Conservation (phyloP, 2,888 invertebrate species). For the Nomada fucata region DNA sequence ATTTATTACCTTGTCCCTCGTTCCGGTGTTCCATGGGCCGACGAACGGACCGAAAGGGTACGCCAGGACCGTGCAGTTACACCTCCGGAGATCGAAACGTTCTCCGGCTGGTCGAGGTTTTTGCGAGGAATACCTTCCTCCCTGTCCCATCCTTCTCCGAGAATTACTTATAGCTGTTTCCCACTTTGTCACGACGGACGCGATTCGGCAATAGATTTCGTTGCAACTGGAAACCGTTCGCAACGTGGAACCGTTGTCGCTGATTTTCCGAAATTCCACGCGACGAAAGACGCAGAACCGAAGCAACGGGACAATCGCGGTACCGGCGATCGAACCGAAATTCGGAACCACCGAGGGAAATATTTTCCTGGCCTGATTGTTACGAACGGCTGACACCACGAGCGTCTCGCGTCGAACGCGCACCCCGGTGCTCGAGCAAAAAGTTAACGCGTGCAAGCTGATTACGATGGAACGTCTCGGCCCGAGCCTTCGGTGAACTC, state of each 20-base stretch:
- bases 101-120: slow-evolving; percentile 2
- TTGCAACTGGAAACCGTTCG: slow-evolving; percentile 25
- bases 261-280: background rate
- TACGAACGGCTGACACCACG: too few relatives aligned
- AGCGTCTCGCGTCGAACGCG: background rate
- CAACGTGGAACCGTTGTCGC: slow-evolving; percentile 51
- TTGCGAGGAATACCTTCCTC: slow-evolving; percentile 21
- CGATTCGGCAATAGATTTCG: background rate
- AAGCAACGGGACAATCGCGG: background rate
- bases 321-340: background rate
- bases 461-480: slow-evolving; percentile 16
- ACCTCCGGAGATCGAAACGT: slow-evolving; percentile 39
- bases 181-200: background rate
- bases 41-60: slow-evolving; percentile 37
- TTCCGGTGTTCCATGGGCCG: slow-evolving; percentile 47
- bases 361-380: background rate
- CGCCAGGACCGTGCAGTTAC: slow-evolving; percentile 39
- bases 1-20: slow-evolving; percentile 78
- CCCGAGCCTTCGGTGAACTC: slow-evolving; percentile 10
- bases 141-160: background rate
- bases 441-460: slow-evolving; percentile 22
- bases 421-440: background rate
- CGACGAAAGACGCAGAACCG: too few relatives aligned
- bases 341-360: background rate
- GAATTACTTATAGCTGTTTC: background rate